Evolutionary conservation across 2,113 vertebrate genomes (phyloP).

Genomic region (Limanda limanda): DNA sequence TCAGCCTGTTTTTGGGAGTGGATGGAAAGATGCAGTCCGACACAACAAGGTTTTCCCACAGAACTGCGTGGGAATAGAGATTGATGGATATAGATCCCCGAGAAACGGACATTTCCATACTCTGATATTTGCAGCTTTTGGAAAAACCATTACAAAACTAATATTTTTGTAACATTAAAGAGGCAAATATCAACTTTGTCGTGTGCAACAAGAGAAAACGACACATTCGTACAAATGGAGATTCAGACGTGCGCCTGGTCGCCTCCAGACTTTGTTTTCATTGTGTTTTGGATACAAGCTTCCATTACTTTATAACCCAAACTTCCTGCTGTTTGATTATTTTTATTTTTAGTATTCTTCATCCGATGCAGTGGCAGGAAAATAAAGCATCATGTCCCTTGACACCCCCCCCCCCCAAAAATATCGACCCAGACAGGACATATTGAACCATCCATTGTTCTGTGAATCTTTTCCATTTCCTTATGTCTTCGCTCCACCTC

Average conservation of each 20-base stretch:
- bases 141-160: no score
- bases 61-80: neutral
- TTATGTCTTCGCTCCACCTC: neutral
- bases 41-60: slow-evolving; percentile 46
- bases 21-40: slow-evolving; percentile 34
- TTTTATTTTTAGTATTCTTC: slow-evolving; percentile 52
- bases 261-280: slow-evolving; percentile 30
- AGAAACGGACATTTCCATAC: neutral
- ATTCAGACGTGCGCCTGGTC: neutral
- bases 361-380: neutral
- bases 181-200: no score
- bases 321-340: slow-evolving; percentile 54
- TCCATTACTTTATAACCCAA: slow-evolving; percentile 29
- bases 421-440: slow-evolving; percentile 20
- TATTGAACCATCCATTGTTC: slow-evolving; percentile 34
- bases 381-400: slow-evolving; percentile 50
- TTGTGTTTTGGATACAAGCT: slow-evolving; percentile 49
- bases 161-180: no score
- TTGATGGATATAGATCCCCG: neutral
- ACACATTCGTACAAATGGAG: neutral
- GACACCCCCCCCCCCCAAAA: slow-evolving; percentile 17
- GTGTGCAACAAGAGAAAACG: no score
- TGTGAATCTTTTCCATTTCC: slow-evolving; percentile 34
- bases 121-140: no score
- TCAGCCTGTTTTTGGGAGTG: neutral